Percentiles rank a stretch among this genome's conserved stretches.
These are phyloP conservation scores for Hydractinia echinata DNA, from an alignment of 30 jellyfish, hydroid and myxozoan genomes.

Conservation along the genomic window DNA sequence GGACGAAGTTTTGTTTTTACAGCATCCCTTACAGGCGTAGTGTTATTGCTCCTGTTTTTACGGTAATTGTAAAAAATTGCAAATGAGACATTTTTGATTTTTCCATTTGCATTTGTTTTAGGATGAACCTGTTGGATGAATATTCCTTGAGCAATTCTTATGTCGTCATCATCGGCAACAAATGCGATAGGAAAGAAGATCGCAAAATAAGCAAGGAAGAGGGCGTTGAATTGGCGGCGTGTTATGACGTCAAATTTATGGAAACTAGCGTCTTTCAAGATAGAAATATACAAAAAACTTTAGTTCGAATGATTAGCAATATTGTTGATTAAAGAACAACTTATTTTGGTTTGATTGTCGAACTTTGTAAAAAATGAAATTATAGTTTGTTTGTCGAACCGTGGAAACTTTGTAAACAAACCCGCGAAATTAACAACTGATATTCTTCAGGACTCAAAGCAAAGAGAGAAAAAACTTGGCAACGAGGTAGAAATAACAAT, in stretches of 20 bases:
- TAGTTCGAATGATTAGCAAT: slow-evolving; percentile 18
- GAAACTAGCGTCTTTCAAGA: slow-evolving; percentile 22
- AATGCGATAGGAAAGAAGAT: slow-evolving; percentile 9
- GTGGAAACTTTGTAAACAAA: too few relatives aligned
- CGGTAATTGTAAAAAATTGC: background rate
- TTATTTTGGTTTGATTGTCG: too few relatives aligned
- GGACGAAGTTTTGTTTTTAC: too few relatives aligned
- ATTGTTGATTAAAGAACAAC: background rate
- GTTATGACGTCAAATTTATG: slow-evolving; percentile 31
- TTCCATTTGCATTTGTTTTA: background rate
- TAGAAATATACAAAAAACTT: background rate
- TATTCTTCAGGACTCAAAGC: too few relatives aligned
- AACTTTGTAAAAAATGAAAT: too few relatives aligned
- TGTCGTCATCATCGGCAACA: slow-evolving; percentile 33
- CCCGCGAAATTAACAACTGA: too few relatives aligned
- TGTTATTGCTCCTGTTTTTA: background rate
- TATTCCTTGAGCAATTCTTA: slow-evolving; percentile 18
- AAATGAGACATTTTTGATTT: background rate
- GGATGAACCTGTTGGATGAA: slow-evolving; percentile 26
- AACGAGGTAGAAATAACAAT: too few relatives aligned
- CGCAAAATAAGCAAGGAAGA: slow-evolving; percentile 10
- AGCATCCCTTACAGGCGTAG: too few relatives aligned
- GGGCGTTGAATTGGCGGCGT: slow-evolving; percentile 28
- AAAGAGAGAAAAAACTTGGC: too few relatives aligned
- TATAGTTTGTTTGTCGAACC: too few relatives aligned